Conservation (phyloP, 2,797 vertebrate genomes). For the Erpetoichthys calabaricus region DNA sequence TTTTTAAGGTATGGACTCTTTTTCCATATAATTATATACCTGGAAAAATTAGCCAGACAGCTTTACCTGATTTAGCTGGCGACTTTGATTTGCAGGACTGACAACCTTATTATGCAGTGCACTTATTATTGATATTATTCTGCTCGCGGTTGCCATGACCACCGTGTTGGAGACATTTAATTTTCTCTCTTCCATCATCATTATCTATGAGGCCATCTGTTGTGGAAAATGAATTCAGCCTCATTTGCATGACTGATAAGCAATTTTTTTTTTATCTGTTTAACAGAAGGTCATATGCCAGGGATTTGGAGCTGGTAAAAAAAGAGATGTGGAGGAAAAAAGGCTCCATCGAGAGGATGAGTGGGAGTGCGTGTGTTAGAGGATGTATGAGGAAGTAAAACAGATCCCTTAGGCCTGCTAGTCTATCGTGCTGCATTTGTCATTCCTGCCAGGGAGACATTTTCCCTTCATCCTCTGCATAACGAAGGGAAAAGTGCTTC, state of each 20-base stretch:
- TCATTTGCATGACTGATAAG: constrained; percentile 99
- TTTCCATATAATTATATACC: too few relatives aligned
- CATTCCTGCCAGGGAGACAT: constrained; percentile 59
- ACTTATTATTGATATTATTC: constrained; percentile 99
- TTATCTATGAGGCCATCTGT: constrained; percentile 99
- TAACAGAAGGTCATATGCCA: constrained; percentile 99
- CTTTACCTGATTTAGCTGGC: constrained; percentile 61
- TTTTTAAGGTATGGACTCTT: not conserved
- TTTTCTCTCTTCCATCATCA: constrained; percentile 99
- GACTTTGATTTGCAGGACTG: constrained; percentile 91
- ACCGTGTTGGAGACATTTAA: constrained; percentile 98
- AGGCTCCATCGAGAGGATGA: constrained; percentile 50
- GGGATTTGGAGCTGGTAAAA: constrained; percentile 77
- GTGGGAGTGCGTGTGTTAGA: constrained; percentile 57
- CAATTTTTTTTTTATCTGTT: constrained; percentile 99
- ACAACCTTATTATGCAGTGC: constrained; percentile 97
- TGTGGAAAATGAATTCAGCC: constrained; percentile 99
- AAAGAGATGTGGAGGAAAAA: constrained; percentile 32
- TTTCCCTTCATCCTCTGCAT: constrained; percentile 46
- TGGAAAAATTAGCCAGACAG: constrained; percentile 16
- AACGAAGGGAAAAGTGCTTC: constrained; percentile 36
- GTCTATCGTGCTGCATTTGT: constrained; percentile 61
- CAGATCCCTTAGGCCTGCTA: constrained; percentile 64
- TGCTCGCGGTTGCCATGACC: constrained; percentile 96
- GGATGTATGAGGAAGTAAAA: constrained; percentile 60